These are phyloP conservation scores for Phoenicopterus ruber DNA, from an alignment of 2,113 vertebrate species.

Conservation along the genomic window DNA sequence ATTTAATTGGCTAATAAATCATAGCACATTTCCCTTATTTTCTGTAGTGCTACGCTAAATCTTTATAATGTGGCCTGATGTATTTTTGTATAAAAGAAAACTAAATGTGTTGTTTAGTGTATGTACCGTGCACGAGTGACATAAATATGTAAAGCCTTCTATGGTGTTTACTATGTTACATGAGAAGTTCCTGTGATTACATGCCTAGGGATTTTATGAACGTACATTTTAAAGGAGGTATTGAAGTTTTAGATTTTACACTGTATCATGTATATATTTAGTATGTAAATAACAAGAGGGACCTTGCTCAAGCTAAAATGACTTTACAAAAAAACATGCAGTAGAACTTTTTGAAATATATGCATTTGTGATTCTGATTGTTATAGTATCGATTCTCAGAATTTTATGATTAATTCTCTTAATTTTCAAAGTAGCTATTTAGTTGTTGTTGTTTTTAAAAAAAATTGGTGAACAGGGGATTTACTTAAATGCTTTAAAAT, in stretches of 20 bases:
- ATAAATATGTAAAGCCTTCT: neutral
- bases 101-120: neutral
- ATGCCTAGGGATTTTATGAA: neutral
- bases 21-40: constrained; percentile 14
- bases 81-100: neutral
- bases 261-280: neutral
- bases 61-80: neutral
- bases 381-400: neutral
- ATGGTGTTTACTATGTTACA: neutral
- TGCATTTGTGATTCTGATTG: neutral
- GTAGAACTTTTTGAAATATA: neutral
- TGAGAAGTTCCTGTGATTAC: neutral
- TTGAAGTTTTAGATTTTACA: neutral
- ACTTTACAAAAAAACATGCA: neutral
- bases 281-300: neutral
- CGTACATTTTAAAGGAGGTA: neutral
- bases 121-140: neutral
- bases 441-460: neutral
- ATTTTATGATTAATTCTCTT: neutral
- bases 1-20: constrained; percentile 63
- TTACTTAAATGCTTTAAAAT: neutral
- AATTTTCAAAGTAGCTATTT: neutral
- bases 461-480: neutral
- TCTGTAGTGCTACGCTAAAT: neutral
- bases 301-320: neutral